Evolutionary conservation across 2,888 invertebrate genomes (phyloP), one percentile per base, ranked within the genome.

Genomic region (Conistra vaccinii): DNA sequence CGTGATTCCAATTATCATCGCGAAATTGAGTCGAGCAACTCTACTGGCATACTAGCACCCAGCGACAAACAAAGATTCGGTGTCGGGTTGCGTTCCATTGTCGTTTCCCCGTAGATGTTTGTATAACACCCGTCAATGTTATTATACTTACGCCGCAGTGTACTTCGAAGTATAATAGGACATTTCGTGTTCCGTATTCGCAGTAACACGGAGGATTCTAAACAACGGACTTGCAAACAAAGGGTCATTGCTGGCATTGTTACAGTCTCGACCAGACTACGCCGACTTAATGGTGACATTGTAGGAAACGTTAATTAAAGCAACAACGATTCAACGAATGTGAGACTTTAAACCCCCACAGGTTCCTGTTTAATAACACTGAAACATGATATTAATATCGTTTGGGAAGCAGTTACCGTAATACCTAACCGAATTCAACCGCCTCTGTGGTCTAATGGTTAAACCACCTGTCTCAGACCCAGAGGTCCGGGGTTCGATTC

Each of bases 241-340:
- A 94, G 94, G 90, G 90, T 87, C 89, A 90, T 89, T 88, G 88
- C 87, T 83, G 81, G 88, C 89, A 92, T 93, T 93, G 93, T 93
- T 91, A 89, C 89, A 90, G 86, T 85, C 80, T 82, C 91, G 90
- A 89, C 88, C 90, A 91, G 90, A 92, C 92, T 91, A 92, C 92
- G 87, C 87, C 86, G 92, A 91, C 93, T 94, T 95, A 95, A 95
- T 94, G 93, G 92, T 94, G 94, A 95, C 95, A 95, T 93, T 92
- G 92, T 92, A 94, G 94, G 93, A 94, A 94, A 93, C 91, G 93
- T 95, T 95, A 94, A 95, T 95, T 95, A 95, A 94, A 93, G 90
- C 92, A 91, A 93, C 93, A 92, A 91, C 92, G 91, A 91, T 91
- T 89, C 91, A 87, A 87, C 88, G 90, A 91, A 92, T 92, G 91